These are phyloP conservation scores for Chloebia gouldiae DNA, from an alignment of 2,113 vertebrate species.

Conservation along the genomic window DNA sequence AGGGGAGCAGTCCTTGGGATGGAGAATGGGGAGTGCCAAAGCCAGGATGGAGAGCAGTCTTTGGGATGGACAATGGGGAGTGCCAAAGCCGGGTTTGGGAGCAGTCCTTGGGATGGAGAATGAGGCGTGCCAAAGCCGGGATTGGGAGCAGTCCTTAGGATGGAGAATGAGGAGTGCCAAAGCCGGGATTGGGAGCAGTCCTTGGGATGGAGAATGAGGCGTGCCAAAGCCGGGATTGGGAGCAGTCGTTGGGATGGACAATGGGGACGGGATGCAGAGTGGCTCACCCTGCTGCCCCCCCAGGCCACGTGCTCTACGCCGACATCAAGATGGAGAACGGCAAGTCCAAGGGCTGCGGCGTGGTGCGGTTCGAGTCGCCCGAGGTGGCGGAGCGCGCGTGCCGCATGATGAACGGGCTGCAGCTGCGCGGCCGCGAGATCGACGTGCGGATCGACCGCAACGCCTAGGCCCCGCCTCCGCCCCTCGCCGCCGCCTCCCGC, in stretches of 20 bases:
- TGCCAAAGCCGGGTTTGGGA: too few relatives aligned
- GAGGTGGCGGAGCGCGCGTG: conserved; percentile 93
- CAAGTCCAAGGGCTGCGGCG: conserved; percentile 97
- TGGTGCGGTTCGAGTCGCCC: conserved; percentile 93
- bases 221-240: too few relatives aligned
- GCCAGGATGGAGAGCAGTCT: too few relatives aligned
- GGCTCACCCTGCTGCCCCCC: accelerated
- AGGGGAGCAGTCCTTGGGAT: neutral
- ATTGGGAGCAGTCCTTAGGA: accelerated
- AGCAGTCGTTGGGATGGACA: too few relatives aligned
- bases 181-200: accelerated
- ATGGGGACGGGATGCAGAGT: accelerated
- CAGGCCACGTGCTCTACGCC: conserved; percentile 94
- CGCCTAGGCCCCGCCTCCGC: conserved; percentile 64
- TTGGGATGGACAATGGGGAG: neutral
- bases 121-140: accelerated
- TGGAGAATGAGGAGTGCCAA: accelerated
- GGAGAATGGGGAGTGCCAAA: neutral
- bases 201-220: neutral
- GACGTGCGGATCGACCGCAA: conserved; percentile 96
- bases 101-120: accelerated
- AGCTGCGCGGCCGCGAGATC: conserved; percentile 93
- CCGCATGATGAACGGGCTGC: conserved; percentile 93
- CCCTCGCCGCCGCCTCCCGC: neutral
- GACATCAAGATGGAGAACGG: conserved; percentile 99